These are phyloP conservation scores for Probosciger aterrimus DNA, from an alignment of 2,113 vertebrate species.

Conservation along the genomic window DNA sequence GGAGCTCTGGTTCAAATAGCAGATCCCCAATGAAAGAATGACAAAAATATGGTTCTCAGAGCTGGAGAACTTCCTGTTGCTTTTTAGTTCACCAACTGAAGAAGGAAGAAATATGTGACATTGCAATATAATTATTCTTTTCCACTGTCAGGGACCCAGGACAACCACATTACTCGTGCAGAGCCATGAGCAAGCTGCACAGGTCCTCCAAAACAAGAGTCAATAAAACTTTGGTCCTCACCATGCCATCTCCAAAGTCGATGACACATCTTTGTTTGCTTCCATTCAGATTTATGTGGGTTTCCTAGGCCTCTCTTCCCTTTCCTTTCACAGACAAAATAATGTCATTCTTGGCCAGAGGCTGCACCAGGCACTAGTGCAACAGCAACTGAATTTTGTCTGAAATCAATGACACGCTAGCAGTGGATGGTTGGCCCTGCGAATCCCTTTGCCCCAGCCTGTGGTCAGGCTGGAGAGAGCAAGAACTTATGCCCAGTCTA, in stretches of 20 bases:
- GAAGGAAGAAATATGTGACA: slow-evolving; percentile 9
- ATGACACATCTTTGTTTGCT: slow-evolving; percentile 49
- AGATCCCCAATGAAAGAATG: neutral
- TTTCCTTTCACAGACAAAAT: slow-evolving; percentile 36
- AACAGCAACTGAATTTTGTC: neutral
- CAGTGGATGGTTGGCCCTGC: neutral
- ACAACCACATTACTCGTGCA: neutral
- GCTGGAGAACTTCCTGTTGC: neutral
- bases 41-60: slow-evolving; percentile 17
- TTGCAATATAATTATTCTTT: slow-evolving; percentile 17
- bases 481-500: neutral
- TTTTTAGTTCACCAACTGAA: neutral
- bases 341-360: slow-evolving; percentile 34
- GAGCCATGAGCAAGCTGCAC: neutral
- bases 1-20: neutral
- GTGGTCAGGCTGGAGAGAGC: neutral
- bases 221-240: neutral
- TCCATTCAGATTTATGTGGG: slow-evolving; percentile 27
- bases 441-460: neutral
- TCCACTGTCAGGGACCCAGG: neutral
- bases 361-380: neutral
- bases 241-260: neutral
- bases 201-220: slow-evolving; percentile 31
- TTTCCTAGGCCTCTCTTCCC: slow-evolving; percentile 16
- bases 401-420: neutral